Evolutionary conservation across 2,113 vertebrate genomes (phyloP).

Genomic region (Daphoenositta chrysoptera): DNA sequence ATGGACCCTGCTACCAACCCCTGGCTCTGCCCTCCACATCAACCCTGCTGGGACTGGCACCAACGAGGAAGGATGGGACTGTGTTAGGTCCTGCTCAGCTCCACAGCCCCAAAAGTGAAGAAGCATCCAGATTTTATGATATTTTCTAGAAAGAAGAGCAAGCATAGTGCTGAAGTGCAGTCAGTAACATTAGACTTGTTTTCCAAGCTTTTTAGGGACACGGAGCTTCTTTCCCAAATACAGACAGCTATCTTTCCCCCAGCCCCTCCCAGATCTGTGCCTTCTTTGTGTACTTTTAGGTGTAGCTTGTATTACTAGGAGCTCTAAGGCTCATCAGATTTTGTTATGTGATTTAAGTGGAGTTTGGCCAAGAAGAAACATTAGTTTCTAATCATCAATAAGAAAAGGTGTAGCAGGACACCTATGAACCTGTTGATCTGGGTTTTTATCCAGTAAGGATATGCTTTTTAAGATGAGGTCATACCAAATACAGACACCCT

Average conservation of each 20-base stretch:
- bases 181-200: neutral
- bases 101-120: neutral
- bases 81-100: neutral
- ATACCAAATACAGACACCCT: neutral
- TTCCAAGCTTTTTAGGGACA: neutral
- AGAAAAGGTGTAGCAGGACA: neutral
- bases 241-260: neutral
- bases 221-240: neutral
- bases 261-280: neutral
- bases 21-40: neutral
- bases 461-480: neutral
- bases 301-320: neutral
- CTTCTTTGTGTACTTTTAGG: neutral
- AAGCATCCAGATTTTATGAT: neutral
- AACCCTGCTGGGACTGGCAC: neutral
- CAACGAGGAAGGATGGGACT: neutral
- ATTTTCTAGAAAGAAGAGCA: neutral
- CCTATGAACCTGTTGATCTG: neutral
- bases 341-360: neutral
- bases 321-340: neutral
- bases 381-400: constrained; percentile 25
- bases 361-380: neutral
- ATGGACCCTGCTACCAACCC: fast-evolving
- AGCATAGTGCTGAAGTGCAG: neutral
- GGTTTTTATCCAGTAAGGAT: neutral